Percentiles rank a stretch among this genome's conserved stretches.
Evolutionary conservation across 2,113 vertebrate genomes (phyloP).

Genomic region (Percina caprodes): DNA sequence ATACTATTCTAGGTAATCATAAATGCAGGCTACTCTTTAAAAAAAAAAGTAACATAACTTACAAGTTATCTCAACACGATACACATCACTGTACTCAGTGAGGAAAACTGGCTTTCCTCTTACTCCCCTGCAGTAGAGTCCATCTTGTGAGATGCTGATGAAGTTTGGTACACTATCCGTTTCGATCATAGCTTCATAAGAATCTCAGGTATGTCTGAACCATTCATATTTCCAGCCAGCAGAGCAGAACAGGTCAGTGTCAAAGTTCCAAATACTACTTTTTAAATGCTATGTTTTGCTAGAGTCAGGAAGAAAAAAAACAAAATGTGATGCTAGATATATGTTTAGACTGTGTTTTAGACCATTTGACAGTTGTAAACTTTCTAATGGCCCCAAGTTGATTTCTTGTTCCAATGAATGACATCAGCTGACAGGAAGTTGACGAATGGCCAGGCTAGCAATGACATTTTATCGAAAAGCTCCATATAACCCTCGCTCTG

Average conservation of each 20-base stretch:
- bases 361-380: no score
- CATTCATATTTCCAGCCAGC: neutral
- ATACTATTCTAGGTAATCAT: no score
- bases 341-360: no score
- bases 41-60: neutral
- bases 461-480: no score
- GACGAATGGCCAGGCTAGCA: no score
- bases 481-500: no score
- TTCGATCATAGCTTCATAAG: accelerated
- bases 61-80: neutral
- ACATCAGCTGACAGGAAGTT: no score
- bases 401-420: no score
- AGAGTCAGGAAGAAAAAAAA: neutral
- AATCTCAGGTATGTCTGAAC: neutral
- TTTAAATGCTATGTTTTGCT: neutral
- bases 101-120: conserved; percentile 31
- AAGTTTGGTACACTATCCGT: accelerated
- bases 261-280: neutral
- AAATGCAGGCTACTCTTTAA: no score
- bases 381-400: no score
- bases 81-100: neutral
- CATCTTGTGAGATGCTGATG: neutral
- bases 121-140: conserved; percentile 34
- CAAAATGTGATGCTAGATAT: neutral
- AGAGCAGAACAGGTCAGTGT: conserved; percentile 19